Conservation (phyloP, 2,888 invertebrate genomes). For the Papilio demoleus region DNA sequence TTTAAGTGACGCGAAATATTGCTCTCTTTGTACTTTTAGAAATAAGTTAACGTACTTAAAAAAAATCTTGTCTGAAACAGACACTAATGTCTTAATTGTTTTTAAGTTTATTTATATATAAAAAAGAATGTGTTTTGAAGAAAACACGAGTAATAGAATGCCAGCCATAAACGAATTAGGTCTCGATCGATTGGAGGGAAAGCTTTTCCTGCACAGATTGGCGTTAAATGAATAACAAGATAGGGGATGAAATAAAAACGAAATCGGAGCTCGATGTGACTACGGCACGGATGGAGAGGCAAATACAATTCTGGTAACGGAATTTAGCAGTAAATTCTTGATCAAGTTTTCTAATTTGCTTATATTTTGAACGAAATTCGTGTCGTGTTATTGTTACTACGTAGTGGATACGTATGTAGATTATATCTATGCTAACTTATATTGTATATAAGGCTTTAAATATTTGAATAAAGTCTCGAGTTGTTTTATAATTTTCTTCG, state of each 20-base stretch:
- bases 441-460: too few species aligned
- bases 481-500: too few species aligned
- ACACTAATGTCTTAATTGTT: neutral
- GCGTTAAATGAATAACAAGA: conserved; percentile 33
- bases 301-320: conserved; percentile 31
- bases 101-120: neutral
- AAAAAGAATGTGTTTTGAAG: conserved; percentile 14
- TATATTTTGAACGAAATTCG: neutral
- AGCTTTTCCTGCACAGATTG: conserved; percentile 32
- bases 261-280: conserved; percentile 18
- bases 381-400: neutral
- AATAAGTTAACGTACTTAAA: too few species aligned
- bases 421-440: too few species aligned
- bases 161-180: conserved; percentile 35
- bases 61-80: too few species aligned
- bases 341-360: neutral
- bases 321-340: conserved; percentile 11
- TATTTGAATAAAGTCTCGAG: too few species aligned
- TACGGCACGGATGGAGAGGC: neutral
- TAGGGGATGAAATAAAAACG: conserved; percentile 27
- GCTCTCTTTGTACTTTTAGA: too few species aligned
- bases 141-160: conserved; percentile 9
- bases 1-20: too few species aligned
- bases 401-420: too few species aligned
- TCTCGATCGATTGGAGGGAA: conserved; percentile 26